Percentiles rank a stretch among this genome's conserved stretches.
These are phyloP conservation scores for Hippocampus mohnikei DNA, from an alignment of 2,113 vertebrate species.

Conservation along the genomic window DNA sequence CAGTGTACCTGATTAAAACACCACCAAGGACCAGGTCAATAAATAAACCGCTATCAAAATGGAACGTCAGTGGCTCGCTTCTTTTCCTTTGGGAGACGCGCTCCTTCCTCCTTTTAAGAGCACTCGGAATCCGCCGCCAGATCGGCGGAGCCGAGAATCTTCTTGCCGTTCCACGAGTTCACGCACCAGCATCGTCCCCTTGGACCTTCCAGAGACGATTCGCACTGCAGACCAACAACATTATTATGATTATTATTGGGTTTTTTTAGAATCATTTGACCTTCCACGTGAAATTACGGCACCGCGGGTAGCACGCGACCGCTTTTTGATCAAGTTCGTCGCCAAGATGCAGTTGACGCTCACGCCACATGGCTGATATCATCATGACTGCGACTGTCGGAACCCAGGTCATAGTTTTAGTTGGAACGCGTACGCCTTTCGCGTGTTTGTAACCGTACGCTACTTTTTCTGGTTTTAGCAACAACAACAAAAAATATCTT, in stretches of 20 bases:
- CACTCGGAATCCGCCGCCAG: slow-evolving; percentile 80
- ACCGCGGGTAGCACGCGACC: too few species aligned
- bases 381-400: too few species aligned
- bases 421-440: too few species aligned
- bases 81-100: slow-evolving; percentile 17
- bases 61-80: slow-evolving; percentile 62
- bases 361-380: too few species aligned
- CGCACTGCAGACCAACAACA: slow-evolving; percentile 75
- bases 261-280: neutral
- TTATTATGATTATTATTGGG: neutral
- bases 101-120: slow-evolving; percentile 57
- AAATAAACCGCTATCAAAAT: slow-evolving; percentile 70
- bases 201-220: slow-evolving; percentile 84
- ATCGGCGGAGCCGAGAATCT: slow-evolving; percentile 77
- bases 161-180: slow-evolving; percentile 84
- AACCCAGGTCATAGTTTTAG: too few species aligned
- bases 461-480: too few species aligned
- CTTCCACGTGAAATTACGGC: too few species aligned
- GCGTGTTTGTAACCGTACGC: too few species aligned
- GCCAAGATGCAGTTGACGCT: too few species aligned
- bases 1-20: slow-evolving; percentile 79
- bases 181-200: slow-evolving; percentile 92
- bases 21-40: slow-evolving; percentile 72
- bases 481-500: too few species aligned
- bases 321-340: too few species aligned